Base-by-base conservation (phyloP, 2,797 vertebrate species). In the Rhinichthys osculus region DNA sequence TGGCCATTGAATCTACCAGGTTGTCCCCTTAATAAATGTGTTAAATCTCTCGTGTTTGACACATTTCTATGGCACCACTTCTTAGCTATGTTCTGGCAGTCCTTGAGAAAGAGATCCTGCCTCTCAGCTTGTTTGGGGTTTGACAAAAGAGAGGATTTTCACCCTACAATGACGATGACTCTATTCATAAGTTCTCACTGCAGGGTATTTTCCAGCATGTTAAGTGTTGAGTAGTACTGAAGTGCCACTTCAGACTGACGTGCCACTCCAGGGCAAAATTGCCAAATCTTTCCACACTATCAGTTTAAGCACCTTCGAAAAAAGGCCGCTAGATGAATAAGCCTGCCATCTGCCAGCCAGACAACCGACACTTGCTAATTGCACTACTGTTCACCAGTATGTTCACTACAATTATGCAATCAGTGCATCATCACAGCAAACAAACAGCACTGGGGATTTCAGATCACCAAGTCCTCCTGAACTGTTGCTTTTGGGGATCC, bases 221-320 rank as follows among this genome's bases (percentile, higher is more conserved):
- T 93, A 91, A 92, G 90, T 78, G 85, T 4, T 82, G 92, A 81
- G 89, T 86, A 92, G 92, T 91, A 92, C 92, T 91, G 91, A 92
- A 90, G 89, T 90, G 89, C 91, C 89, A 89, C 85, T 89, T 87
- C 79, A 92, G 91, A 91, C 92, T 88, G 71, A 85, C 90, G 88
- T 90, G 87, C 78, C 80, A 89, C 92, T 92, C 54, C 27, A 89
- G 91, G 90, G 27, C 88, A 92, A 90, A 88, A 91, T 72, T 85
- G 82, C 83, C 87, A 93, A 91, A 91, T 91, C 88, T 88, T 78
- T 87, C 50, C 83, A 83, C 89, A 90, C 89, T 88, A 83, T 83
- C 84, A 88, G 89, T 92, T 88, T 93, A 91, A 85, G 92, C 90
- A 89, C 86, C 83, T 84, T 71, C 5, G 5, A 57, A 85, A 88